phyloP scores from a whole-genome alignment of 1,140 invertebrate species.

The Lucilia sericata region DNA sequence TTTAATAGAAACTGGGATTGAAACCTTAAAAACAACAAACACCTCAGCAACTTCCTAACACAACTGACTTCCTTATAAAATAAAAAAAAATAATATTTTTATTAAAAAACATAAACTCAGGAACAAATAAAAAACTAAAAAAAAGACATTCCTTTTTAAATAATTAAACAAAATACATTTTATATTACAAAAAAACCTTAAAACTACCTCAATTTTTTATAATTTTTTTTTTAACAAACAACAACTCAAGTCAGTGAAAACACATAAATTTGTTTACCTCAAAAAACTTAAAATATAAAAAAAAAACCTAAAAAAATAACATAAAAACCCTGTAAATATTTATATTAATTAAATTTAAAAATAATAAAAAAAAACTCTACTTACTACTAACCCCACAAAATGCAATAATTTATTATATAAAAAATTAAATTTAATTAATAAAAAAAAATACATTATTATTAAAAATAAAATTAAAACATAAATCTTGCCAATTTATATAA shows the following conservation, averaged over 20 bases:
- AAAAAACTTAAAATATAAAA: not conserved
- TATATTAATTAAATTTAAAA: not conserved
- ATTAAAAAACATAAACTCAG: constrained; percentile 6
- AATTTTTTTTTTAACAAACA: constrained; percentile 27
- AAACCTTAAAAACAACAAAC: not conserved
- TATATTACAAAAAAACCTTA: constrained; percentile 24
- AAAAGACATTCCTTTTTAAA: constrained; percentile 39
- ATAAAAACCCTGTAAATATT: not conserved
- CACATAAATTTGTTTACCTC: constrained; percentile 36
- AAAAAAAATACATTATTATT: not conserved
- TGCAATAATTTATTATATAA: constrained; percentile 39
- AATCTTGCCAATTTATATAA: constrained; percentile 40
- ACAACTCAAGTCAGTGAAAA: constrained; percentile 39
- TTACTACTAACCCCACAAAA: not conserved
- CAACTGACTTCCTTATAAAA: constrained; percentile 29
- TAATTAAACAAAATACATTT: not conserved
- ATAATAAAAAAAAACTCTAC: no score
- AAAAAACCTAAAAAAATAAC: not conserved
- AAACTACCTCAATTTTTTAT: constrained; percentile 38
- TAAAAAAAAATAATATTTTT: not conserved
- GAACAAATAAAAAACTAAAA: not conserved
- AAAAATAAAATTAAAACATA: not conserved
- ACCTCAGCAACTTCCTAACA: constrained; percentile 19
- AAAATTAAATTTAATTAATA: not conserved
- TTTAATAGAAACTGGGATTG: not conserved